Base-by-base conservation (phyloP, 1,140 invertebrate genomes). In the Caenorhabditis inopinata region DNA sequence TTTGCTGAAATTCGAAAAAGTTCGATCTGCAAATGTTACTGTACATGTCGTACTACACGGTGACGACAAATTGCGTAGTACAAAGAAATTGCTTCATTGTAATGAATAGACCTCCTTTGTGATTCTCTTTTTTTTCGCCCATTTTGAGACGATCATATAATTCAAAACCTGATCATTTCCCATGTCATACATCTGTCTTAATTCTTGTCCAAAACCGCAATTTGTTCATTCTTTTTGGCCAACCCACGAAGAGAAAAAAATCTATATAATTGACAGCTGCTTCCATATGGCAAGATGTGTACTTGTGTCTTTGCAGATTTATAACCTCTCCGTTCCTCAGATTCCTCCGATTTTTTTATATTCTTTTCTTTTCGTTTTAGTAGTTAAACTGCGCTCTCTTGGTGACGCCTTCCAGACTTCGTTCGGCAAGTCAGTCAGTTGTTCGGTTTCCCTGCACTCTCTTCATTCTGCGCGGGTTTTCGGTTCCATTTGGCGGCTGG, bases 181-280 rank as follows among this genome's bases (percentile, higher is more conserved):
- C 21, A 42, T 68, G 58, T 68, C 58, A 68, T 68, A 12, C 58
- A 68, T 68, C 58, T 68, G 58, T 58, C 14, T 38, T 9, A 29
- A 68, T 38, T 68, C 58, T 38, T 68, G 6, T 42, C 14, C 58
- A 42, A 68, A 58, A 68, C 58, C 58, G 58, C 58, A 68, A 68
- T 68, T 68, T 68, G 58, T 68, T 38, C 58, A n/a, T n/a, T n/a
- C n/a, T n/a, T n/a, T n/a, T n/a, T n/a, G n/a, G n/a, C n/a, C n/a
- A n/a, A n/a, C n/a, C n/a, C n/a, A n/a, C n/a, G n/a, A n/a, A n/a
- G n/a, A n/a, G 38, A 42, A 5, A 42, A 5, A 42, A 29, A 38
- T 1, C 32, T 21, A 68, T 38, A 68, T 38, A 68, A 11, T 14
- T 68, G 32, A 68, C 58, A 68, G 29, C 58, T 68, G 58, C 58